A percentile compares a stretch with the other conserved stretches of the same genome.
These are phyloP conservation scores for Gyps fulvus DNA, from an alignment of 2,113 vertebrate genomes.

Conservation along the genomic window DNA sequence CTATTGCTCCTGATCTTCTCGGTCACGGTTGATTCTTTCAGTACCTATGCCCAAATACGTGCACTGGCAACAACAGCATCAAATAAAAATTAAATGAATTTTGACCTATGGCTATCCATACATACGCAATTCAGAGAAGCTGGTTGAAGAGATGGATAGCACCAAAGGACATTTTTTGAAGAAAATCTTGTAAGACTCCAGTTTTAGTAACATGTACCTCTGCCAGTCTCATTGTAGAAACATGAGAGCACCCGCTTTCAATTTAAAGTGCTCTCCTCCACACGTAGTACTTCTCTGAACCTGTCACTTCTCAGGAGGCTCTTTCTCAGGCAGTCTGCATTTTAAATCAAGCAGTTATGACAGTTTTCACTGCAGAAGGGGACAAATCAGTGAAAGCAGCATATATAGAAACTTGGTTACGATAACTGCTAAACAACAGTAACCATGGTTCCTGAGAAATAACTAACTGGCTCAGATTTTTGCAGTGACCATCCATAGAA, in stretches of 20 bases:
- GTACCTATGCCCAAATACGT: background rate
- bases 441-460: background rate
- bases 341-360: slow-evolving; percentile 34
- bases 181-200: background rate
- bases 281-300: background rate
- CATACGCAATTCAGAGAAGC: background rate
- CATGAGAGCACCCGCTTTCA: background rate
- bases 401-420: background rate
- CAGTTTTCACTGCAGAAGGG: slow-evolving; percentile 25
- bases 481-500: background rate
- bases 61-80: background rate
- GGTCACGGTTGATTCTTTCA: background rate
- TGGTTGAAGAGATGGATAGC: background rate
- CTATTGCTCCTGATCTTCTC: background rate
- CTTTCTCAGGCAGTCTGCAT: slow-evolving; percentile 9
- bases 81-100: background rate
- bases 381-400: slow-evolving; percentile 23
- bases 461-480: background rate
- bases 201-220: background rate
- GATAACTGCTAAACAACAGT: background rate
- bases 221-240: slow-evolving; percentile 3
- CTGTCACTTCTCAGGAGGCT: slow-evolving; percentile 26
- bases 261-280: background rate
- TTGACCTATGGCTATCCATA: background rate
- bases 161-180: background rate